A percentile compares a stretch with the other conserved stretches of the same genome.
Evolutionary conservation across 2,797 vertebrate genomes (phyloP).

Genomic region (Spinibarbus caldwelli): DNA sequence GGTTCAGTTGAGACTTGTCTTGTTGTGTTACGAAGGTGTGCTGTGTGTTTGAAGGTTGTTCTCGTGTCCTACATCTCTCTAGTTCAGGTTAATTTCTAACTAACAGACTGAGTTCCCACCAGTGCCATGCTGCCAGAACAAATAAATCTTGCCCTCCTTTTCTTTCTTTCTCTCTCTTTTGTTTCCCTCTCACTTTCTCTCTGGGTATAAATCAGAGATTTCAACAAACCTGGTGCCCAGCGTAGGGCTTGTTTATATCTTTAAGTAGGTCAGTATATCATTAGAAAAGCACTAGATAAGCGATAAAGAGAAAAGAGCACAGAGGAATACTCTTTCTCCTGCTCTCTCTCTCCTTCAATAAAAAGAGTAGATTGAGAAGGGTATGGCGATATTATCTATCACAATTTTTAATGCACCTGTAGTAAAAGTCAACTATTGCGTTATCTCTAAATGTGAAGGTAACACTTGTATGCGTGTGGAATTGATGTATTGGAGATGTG

Average conservation of each 20-base stretch:
- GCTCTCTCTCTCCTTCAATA: neutral
- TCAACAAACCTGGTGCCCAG: constrained; percentile 37
- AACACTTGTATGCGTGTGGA: neutral
- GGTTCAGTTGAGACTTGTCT: constrained; percentile 56
- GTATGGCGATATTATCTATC: neutral
- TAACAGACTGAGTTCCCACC: constrained; percentile 59
- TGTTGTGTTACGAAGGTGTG: constrained; percentile 52
- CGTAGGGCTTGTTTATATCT: constrained; percentile 51
- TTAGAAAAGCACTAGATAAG: constrained; percentile 52
- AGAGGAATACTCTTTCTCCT: neutral
- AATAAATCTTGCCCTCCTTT: neutral
- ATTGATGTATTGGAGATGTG: neutral
- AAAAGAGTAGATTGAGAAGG: neutral
- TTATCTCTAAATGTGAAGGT: neutral
- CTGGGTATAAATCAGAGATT: constrained; percentile 55
- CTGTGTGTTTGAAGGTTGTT: constrained; percentile 52
- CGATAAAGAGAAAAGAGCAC: constrained; percentile 30
- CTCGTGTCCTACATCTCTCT: constrained; percentile 54
- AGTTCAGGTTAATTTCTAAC: constrained; percentile 74
- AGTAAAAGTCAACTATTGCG: neutral
- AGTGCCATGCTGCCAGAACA: constrained; percentile 12
- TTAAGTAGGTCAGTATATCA: constrained; percentile 53
- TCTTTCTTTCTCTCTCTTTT: constrained; percentile 31
- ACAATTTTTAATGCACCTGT: constrained; percentile 2
- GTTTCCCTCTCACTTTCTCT: constrained; percentile 8